Percentiles rank a stretch among this genome's conserved stretches.
These are phyloP conservation scores for Cranoglanis bouderius DNA, from an alignment of 2,113 vertebrate species.

Conservation along the genomic window DNA sequence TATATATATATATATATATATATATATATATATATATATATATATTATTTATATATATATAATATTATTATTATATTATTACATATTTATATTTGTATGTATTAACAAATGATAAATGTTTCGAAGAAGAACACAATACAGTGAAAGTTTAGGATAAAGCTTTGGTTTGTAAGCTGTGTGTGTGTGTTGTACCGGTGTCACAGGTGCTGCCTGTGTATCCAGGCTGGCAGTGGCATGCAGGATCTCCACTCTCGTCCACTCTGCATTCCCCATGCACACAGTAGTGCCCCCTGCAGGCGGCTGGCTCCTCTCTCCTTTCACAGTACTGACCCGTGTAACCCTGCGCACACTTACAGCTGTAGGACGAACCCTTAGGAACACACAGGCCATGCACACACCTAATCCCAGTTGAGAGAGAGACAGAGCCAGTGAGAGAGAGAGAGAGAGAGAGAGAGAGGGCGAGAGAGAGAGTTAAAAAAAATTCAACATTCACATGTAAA, in stretches of 20 bases:
- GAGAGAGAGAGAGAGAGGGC: neutral
- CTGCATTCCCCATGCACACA: conserved; percentile 89
- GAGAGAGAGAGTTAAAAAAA: neutral
- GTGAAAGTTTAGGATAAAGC: too few species aligned
- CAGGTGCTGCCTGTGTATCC: conserved; percentile 82
- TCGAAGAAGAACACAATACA: too few species aligned
- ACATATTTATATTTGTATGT: too few species aligned
- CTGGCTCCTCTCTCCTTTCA: conserved; percentile 81
- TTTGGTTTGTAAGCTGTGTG: too few species aligned
- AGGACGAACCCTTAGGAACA: conserved; percentile 72
- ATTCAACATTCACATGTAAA: neutral
- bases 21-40: too few species aligned
- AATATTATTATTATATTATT: too few species aligned
- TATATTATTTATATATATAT: too few species aligned
- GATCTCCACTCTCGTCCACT: conserved; percentile 77
- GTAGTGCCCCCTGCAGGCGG: conserved; percentile 80
- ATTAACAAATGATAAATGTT: too few species aligned
- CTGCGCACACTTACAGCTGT: conserved; percentile 84
- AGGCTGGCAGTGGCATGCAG: conserved; percentile 83
- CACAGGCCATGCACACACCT: conserved; percentile 90
- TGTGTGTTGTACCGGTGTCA: conserved; percentile 79
- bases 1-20: too few species aligned
- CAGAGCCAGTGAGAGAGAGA: neutral
- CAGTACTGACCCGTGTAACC: conserved; percentile 85
- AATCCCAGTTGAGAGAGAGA: conserved; percentile 4